Conservation (phyloP, 1,140 invertebrate species). For the Oryctes rhinoceros region DNA sequence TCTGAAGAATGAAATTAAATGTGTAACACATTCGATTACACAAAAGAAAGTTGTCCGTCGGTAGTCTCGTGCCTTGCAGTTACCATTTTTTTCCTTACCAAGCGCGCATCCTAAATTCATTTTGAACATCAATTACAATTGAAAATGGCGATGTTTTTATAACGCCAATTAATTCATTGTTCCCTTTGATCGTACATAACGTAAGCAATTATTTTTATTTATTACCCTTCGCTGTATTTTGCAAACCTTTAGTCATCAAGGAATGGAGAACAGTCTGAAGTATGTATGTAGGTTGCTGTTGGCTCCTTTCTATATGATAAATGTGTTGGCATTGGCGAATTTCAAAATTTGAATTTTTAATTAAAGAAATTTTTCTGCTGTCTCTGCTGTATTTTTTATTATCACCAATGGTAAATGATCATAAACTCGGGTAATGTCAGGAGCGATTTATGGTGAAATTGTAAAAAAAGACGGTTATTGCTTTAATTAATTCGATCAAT, state of each 20-base stretch:
- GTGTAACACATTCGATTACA: constrained; percentile 30
- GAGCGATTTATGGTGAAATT: no score
- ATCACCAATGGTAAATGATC: no score
- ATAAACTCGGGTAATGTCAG: no score
- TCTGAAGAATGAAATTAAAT: constrained; percentile 16
- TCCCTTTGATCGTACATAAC: not conserved
- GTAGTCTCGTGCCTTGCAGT: not conserved
- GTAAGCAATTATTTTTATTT: not conserved
- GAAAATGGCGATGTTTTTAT: not conserved
- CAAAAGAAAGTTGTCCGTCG: constrained; percentile 32
- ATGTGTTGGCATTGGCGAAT: no score
- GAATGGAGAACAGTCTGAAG: not conserved
- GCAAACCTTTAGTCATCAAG: not conserved
- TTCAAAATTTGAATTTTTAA: no score
- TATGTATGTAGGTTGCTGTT: not conserved
- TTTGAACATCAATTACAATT: constrained; percentile 15
- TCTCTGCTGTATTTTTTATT: no score
- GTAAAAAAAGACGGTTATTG: no score
- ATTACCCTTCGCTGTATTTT: not conserved
- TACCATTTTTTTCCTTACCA: not conserved
- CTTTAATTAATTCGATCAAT: no score
- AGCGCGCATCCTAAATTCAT: constrained; percentile 8
- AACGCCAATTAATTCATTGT: constrained; percentile 5
- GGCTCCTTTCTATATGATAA: not conserved
- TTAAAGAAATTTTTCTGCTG: no score